A percentile compares a stretch with the other conserved stretches of the same genome.
phyloP scores from a whole-genome alignment of 2,113 vertebrate species.

The Porphyrio hochstetteri region DNA sequence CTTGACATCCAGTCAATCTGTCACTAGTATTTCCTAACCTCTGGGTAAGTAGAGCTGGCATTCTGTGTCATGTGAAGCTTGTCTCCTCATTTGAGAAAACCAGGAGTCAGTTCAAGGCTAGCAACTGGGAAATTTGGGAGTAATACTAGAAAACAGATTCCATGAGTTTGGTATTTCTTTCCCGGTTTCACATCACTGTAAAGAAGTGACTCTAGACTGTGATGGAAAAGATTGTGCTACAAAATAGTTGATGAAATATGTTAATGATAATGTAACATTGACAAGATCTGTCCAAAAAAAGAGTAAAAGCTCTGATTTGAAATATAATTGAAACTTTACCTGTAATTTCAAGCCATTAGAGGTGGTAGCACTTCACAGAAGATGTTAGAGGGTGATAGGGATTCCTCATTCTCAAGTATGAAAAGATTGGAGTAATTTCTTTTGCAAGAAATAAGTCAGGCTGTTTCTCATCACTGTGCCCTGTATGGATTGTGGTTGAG shows the following conservation, averaged over 20 bases:
- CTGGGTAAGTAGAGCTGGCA: neutral
- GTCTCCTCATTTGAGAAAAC: neutral
- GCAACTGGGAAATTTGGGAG: neutral
- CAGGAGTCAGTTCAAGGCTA: neutral
- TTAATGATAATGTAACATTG: neutral
- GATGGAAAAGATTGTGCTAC: neutral
- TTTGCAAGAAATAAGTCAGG: neutral
- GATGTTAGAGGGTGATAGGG: too few species aligned
- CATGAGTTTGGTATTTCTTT: neutral
- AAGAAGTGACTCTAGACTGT: neutral
- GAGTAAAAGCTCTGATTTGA: neutral
- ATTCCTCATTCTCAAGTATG: neutral
- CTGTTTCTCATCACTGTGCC: neutral
- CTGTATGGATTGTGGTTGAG: neutral
- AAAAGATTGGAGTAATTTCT: neutral
- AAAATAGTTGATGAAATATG: neutral
- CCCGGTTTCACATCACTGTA: neutral
- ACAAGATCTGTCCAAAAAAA: neutral
- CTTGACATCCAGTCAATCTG: neutral
- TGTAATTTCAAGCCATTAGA: neutral
- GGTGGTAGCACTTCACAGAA: neutral
- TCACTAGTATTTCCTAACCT: neutral
- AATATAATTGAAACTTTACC: neutral
- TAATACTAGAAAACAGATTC: neutral
- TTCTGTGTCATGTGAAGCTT: neutral